Conservation (phyloP, 2,888 invertebrate genomes). For the Lycophotia porphyrea region DNA sequence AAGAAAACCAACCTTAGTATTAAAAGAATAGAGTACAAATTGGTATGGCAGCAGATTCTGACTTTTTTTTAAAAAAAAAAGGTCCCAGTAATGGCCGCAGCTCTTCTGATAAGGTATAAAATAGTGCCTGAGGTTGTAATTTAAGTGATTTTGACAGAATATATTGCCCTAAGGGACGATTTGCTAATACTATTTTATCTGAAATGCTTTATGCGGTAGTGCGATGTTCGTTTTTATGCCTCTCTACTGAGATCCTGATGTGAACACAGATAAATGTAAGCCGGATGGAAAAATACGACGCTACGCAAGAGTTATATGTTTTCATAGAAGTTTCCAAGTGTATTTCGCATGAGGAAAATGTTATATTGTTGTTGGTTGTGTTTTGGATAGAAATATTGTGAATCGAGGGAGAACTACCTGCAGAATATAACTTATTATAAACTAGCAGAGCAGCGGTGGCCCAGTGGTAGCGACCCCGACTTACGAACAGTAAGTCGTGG, state of each 20-base stretch:
- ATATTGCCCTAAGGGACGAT: constrained; percentile 72
- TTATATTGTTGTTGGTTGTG: constrained; percentile 21
- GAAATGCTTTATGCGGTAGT: constrained; percentile 65
- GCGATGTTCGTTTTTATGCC: constrained; percentile 60
- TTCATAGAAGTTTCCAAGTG: constrained; percentile 21
- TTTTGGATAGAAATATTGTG: constrained; percentile 1
- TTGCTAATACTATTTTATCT: constrained; percentile 73
- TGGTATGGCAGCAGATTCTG: constrained; percentile 1
- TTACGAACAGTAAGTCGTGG: no score
- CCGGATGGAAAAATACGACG: constrained; percentile 52
- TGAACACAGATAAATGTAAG: constrained; percentile 52
- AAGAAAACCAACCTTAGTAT: constrained; percentile 30
- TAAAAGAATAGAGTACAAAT: constrained; percentile 1
- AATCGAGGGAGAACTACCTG: not conserved
- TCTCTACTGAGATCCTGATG: constrained; percentile 44
- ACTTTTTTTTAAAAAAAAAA: constrained; percentile 62
- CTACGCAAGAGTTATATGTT: constrained; percentile 27
- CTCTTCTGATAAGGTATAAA: constrained; percentile 79
- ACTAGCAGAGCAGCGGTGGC: no score
- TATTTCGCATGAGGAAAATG: constrained; percentile 19
- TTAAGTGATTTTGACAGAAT: constrained; percentile 81
- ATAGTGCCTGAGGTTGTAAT: constrained; percentile 79
- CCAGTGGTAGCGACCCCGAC: no score
- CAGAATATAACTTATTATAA: not conserved
- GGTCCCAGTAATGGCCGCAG: constrained; percentile 66